Evolutionary conservation across 1,140 invertebrate genomes (phyloP), one percentile per base, ranked within the genome.

Genomic region (Microplitis demolitor): DNA sequence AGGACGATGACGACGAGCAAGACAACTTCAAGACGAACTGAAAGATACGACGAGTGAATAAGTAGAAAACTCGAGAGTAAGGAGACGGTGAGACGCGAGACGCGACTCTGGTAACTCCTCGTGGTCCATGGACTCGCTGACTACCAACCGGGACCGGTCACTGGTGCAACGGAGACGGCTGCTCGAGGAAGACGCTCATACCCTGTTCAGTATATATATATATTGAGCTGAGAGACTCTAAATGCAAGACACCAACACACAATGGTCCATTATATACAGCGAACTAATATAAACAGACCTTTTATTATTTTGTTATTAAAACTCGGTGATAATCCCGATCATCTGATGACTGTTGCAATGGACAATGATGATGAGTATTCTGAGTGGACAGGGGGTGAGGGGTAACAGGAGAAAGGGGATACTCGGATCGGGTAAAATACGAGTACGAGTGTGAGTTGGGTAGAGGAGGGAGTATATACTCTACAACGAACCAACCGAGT

Each of bases 61-160:
- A 66, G 56, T 35, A 51, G 80, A 78, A 82, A 77, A 69, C 61
- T 78, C 62, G 74, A 73, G 79, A 14, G 62, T 11, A 31, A 60
- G 35, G 24, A 35, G 16, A 37, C 13, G 66, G 24, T 24, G 34
- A 31, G n/a, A 33, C 67, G 67, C 34, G 56, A 53, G 68, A 61
- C 11, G 13, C 8, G 50, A 33, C 24, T 24, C 24, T 24, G 24
- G 24, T 24, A 9, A 45, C 39, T 45, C 11, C 39, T 45, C 39
- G 39, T 45, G 39, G 39, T 45, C 39, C 39, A 45, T 5, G 39
- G 6, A 45, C 39, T 9, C 39, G 24, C 24, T 24, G 24, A 0
- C 24, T 24, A 24, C 24, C 24, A 24, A 24, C 1, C 24, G 24
- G 24, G 0, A 24, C 24, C 24, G 24, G 24, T 24, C 24, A 24